Conservation (phyloP, 2,113 vertebrate species). For the Ctenomys sociabilis region DNA sequence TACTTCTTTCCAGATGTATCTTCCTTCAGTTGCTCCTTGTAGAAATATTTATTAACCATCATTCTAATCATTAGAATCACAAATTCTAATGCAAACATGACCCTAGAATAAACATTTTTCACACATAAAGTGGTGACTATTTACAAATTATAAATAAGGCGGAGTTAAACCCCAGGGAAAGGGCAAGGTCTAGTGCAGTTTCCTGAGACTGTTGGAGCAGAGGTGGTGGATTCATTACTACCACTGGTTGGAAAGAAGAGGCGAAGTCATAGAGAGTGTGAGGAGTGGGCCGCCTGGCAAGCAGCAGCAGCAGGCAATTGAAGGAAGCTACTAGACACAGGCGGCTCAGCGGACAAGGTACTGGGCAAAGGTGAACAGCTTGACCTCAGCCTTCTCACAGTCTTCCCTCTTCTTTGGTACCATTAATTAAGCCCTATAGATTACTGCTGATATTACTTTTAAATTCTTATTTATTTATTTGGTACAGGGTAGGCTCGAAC, state of each 20-base stretch:
- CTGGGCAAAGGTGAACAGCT: background rate
- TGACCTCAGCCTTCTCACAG: background rate
- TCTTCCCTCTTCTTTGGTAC: background rate
- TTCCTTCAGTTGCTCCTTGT: background rate
- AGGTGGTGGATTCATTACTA: background rate
- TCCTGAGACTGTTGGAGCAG: background rate
- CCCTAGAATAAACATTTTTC: slow-evolving; percentile 4
- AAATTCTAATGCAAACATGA: background rate
- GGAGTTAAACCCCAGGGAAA: background rate
- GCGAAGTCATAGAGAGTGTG: background rate
- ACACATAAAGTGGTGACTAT: background rate
- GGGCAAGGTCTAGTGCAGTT: background rate
- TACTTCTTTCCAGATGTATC: background rate
- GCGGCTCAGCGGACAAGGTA: background rate
- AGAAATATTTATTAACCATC: slow-evolving; percentile 11
- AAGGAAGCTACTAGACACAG: background rate
- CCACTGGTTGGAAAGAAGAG: background rate
- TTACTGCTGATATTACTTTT: background rate
- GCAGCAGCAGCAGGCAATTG: background rate
- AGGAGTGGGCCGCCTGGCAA: background rate
- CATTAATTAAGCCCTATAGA: background rate
- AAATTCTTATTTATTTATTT: too few relatives aligned
- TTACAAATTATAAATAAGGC: background rate
- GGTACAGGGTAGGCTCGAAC: too few relatives aligned
- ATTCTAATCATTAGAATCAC: background rate